phyloP scores from a whole-genome alignment of 2,113 vertebrate species.

The Pelecanoides urinatrix region DNA sequence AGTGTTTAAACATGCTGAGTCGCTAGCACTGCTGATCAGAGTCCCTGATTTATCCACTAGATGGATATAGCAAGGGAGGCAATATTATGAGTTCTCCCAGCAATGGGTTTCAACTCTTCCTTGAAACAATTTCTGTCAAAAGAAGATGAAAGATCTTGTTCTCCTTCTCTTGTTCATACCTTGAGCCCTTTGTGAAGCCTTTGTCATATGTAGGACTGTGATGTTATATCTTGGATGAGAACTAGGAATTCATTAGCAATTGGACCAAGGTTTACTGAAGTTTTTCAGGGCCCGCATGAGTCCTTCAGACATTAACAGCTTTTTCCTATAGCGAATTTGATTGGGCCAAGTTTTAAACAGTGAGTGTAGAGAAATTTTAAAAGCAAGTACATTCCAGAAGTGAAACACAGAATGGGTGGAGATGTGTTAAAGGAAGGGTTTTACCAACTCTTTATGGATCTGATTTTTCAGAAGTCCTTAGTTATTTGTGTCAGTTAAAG shows the following conservation, averaged over 20 bases:
- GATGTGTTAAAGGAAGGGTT: not conserved
- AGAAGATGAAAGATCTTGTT: not conserved
- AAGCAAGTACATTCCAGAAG: conserved; percentile 14
- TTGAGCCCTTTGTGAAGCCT: not conserved
- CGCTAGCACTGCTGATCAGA: not conserved
- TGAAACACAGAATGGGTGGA: conserved; percentile 17
- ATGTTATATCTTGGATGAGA: conserved; percentile 34
- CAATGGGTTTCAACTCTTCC: not conserved
- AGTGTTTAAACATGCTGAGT: not conserved
- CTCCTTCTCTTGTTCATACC: not conserved
- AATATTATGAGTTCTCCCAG: not conserved
- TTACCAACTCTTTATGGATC: not conserved
- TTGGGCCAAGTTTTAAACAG: conserved; percentile 32
- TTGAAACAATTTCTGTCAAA: not conserved
- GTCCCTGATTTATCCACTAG: not conserved
- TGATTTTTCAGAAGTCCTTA: not conserved
- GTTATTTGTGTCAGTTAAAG: not conserved
- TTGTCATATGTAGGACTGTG: not conserved
- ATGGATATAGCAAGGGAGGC: not conserved
- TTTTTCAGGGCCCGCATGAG: not conserved
- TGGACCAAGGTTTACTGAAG: not conserved
- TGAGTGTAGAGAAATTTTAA: not conserved
- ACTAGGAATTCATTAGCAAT: conserved; percentile 49
- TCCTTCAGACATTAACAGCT: conserved; percentile 47
- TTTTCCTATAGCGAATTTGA: conserved; percentile 51